A percentile compares a stretch with the other conserved stretches of the same genome.
These are phyloP conservation scores for Noctilio leporinus DNA, from an alignment of 2,113 vertebrate genomes.

Conservation along the genomic window DNA sequence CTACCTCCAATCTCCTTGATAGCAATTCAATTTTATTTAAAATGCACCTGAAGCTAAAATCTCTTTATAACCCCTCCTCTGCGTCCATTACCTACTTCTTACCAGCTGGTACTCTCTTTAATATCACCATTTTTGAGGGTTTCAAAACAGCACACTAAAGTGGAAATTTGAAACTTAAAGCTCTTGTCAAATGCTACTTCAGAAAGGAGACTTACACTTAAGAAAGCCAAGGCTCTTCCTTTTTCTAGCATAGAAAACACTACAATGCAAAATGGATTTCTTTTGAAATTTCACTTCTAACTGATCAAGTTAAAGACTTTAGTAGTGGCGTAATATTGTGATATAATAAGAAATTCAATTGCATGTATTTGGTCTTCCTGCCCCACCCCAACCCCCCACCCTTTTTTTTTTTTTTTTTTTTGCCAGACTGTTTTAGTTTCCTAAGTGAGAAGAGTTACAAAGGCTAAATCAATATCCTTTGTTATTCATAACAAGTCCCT, in stretches of 20 bases:
- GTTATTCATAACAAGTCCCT: no score
- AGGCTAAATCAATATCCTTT: not conserved
- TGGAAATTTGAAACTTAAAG: not conserved
- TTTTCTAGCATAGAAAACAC: not conserved
- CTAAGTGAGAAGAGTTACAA: not conserved
- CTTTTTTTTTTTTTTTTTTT: no score
- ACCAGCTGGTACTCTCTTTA: not conserved
- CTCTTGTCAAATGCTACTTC: not conserved
- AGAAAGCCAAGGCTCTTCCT: not conserved
- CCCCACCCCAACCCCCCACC: no score
- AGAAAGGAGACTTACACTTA: no score
- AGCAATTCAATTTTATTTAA: not conserved
- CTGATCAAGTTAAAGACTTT: not conserved
- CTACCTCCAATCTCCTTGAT: not conserved
- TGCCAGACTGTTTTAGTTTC: not conserved
- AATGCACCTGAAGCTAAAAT: not conserved
- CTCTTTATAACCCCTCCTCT: not conserved
- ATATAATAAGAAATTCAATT: not conserved
- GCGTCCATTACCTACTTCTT: not conserved
- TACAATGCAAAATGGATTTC: not conserved
- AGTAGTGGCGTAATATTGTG: not conserved
- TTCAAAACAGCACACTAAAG: not conserved
- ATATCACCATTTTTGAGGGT: not conserved
- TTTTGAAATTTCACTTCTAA: not conserved
- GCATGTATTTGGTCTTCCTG: not conserved